Conservation (phyloP, 2,888 invertebrate genomes). For the Tetragonisca angustula region DNA sequence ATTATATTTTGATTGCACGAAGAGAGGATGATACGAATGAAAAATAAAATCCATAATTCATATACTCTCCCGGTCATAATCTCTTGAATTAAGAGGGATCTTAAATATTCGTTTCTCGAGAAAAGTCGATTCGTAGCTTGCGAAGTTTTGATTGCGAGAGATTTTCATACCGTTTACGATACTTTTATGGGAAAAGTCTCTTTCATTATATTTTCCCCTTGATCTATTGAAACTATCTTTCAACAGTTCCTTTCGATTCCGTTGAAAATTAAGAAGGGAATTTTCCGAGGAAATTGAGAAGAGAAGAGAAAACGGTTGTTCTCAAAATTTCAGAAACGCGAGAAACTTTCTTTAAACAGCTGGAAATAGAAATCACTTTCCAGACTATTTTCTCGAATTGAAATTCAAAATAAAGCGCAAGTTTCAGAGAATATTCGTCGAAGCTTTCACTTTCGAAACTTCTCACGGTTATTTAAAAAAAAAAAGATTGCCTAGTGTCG, state of each 20-base stretch:
- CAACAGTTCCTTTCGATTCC: neutral
- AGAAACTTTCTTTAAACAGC: neutral
- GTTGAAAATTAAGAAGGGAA: too few relatives aligned
- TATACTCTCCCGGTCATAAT: neutral
- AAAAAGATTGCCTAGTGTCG: too few relatives aligned
- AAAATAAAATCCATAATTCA: conserved; percentile 11
- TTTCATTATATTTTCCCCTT: neutral
- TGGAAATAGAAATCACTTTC: too few relatives aligned
- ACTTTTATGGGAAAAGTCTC: neutral
- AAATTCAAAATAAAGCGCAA: too few relatives aligned
- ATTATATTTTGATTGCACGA: neutral
- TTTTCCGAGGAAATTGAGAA: too few relatives aligned
- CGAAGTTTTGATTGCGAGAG: neutral
- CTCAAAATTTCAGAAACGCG: neutral
- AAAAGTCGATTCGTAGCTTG: neutral
- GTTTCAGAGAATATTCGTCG: too few relatives aligned
- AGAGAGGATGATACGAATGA: neutral
- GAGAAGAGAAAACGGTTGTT: too few relatives aligned
- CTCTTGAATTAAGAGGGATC: conserved; percentile 5
- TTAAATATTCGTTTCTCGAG: neutral
- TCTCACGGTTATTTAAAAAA: too few relatives aligned
- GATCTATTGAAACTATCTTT: too few relatives aligned
- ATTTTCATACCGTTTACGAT: neutral
- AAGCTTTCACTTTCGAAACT: neutral
- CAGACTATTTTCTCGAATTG: too few relatives aligned